Evolutionary conservation across 1,140 invertebrate genomes (phyloP), one percentile per base, ranked within the genome.

Genomic region (Platyscapa corneri): DNA sequence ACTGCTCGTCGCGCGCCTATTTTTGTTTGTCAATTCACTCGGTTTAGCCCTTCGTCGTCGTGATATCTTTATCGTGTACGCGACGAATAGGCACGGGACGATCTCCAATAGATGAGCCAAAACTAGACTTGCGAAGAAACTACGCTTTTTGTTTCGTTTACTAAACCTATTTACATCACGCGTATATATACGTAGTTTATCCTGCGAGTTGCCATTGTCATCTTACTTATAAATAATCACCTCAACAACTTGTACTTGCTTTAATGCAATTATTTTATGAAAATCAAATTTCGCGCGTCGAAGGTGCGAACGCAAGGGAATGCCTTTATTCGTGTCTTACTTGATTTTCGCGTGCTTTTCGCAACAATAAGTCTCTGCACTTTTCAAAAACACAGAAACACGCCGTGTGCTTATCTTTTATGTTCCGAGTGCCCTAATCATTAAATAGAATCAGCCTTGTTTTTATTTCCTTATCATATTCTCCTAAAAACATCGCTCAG

Each of bases 391-490:
- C 46, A 30, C 27, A n/a, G 27, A 72, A 67, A 56, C 18, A 72
- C 65, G 42, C 87, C 77, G 60, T 83, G 84, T 83, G 82, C 42
- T 7, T 85, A 83, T 86, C 85, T 87, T 65, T 85, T 76, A 76
- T 67, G 56, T 83, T 80, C 23, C 37, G 75, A 60, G 65, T 64
- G 32, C 56, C 78, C 85, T 84, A 86, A 88, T 87, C 82, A 74
- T 90, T 91, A 89, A 92, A 90, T 92, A 90, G 89, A 90, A 92
- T 93, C 92, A 93, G 92, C 91, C 92, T 93, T 92, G 89, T 91
- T 78, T 89, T 88, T 85, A n/a, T 67, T 70, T 80, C 18, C 56
- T 85, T 88, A 88, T 77, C 70, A 32, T 82, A 85, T 39, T 82
- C 65, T 46, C 39, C 60, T 85, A 74, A 79, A 74, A 82, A 77